Conservation (phyloP, 2,888 invertebrate genomes). For the Sceliomorpha sp. region DNA sequence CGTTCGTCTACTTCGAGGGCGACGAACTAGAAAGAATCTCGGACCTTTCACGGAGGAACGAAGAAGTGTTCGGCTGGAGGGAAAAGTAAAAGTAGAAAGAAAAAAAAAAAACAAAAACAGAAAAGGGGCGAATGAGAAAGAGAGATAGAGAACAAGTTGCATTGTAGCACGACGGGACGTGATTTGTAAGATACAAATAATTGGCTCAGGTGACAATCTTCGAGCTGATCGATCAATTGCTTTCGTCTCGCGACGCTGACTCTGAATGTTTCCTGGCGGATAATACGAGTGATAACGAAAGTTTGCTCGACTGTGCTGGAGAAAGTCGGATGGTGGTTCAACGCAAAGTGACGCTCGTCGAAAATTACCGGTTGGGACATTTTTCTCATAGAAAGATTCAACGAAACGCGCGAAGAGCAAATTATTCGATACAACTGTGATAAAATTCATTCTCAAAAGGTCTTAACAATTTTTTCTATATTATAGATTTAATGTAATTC, state of each 20-base stretch:
- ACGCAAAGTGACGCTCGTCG: no score
- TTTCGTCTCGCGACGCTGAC: constrained; percentile 16
- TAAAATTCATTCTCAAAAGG: no score
- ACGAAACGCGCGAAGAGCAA: no score
- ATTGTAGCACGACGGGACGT: constrained; percentile 38
- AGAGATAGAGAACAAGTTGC: constrained; percentile 11
- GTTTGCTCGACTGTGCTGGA: no score
- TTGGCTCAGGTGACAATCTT: constrained; percentile 71
- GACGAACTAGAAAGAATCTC: constrained; percentile 17
- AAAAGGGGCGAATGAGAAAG: no score
- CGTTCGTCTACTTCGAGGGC: no score
- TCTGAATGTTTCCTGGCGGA: neutral
- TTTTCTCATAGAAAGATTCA: no score
- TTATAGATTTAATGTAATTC: no score
- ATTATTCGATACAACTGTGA: no score
- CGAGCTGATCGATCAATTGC: constrained; percentile 61
- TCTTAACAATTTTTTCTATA: no score
- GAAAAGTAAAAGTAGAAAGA: constrained; percentile 40
- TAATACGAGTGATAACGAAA: constrained; percentile 1
- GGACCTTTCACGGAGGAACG: constrained; percentile 17
- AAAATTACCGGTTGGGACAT: no score
- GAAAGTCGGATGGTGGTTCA: no score
- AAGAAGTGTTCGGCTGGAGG: constrained; percentile 24
- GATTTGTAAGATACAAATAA: constrained; percentile 73
- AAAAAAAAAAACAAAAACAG: constrained; percentile 39